Evolutionary conservation across 2,888 invertebrate species (phyloP).

Genomic region (Folsomia candida): DNA sequence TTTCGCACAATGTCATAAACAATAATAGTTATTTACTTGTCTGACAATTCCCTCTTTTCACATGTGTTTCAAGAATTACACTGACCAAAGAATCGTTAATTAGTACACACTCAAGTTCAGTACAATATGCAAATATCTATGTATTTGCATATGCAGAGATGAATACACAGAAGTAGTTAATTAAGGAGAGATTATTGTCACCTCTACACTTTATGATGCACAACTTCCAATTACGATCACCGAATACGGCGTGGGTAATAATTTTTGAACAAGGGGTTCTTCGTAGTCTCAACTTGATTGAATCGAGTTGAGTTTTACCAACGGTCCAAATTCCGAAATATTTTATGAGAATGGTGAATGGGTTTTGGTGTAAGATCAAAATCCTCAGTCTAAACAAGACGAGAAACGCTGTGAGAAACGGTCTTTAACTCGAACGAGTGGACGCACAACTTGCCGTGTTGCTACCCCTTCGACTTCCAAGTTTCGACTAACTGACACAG

Average conservation of each 20-base stretch:
- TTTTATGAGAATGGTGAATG: no score
- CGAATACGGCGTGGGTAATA: background rate
- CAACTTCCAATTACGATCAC: background rate
- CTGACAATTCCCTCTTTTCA: background rate
- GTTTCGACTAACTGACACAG: background rate
- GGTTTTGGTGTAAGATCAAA: no score
- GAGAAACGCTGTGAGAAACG: background rate
- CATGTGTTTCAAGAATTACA: background rate
- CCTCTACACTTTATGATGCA: background rate
- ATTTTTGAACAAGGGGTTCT: background rate
- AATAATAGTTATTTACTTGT: no score
- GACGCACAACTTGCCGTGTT: background rate
- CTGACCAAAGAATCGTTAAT: background rate
- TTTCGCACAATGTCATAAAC: no score
- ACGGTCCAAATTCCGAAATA: no score
- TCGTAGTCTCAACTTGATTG: background rate
- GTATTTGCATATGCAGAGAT: no score
- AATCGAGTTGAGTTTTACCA: background rate
- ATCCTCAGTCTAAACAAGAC: background rate
- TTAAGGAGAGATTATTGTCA: background rate
- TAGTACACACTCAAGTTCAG: background rate
- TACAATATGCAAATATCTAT: no score
- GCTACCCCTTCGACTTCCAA: constrained; percentile 1
- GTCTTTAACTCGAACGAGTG: background rate
- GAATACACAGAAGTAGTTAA: no score